Base-by-base conservation (phyloP, 23 tunicate species). In the Trididemnum clinides region DNA sequence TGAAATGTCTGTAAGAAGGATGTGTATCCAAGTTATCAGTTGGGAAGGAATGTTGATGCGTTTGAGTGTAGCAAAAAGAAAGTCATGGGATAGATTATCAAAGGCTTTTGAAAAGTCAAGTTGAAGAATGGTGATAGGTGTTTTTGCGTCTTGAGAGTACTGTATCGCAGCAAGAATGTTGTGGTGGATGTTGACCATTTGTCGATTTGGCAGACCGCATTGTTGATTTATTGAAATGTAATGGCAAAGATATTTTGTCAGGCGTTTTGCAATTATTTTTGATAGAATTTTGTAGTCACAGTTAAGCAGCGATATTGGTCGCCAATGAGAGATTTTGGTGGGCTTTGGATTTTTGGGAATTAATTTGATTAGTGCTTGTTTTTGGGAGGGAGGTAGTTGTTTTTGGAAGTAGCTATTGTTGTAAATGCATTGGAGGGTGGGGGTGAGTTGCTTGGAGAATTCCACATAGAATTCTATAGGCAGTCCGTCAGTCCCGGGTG, bases 31-130 rank as follows among this genome's bases (percentile, higher is more conserved):
- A 5, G 12, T 63, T 21, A n/a, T 25, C 5, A 63, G 12, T 21
- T 21, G 28, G 22, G 6, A 5, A 10, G 71, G 71, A 10, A 63
- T 6, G 7, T 63, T 15, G 26, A 63, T n/a, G 26, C n/a, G 26
- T n/a, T 63, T 63, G 22, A 63, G 18, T 6, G n/a, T 5, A 5
- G 6, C 28, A 10, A 63, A 6, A 63, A 63, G 12, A n/a, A 63
- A 63, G 71, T 15, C n/a, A 22, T 63, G 71, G 5, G 26, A n/a
- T 25, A 63, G 28, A n/a, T n/a, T 10, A 25, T 63, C 71, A 22
- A 63, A 63, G 23, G 71, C 71, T 63, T 63, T 63, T 21, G 71
- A n/a, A 25, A 63, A 63, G 71, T 63, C 71, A 10, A 63, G n/a
- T n/a, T 63, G 26, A n/a, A 63, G 28, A 63, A 63, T 10, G 71